phyloP scores from a whole-genome alignment of 1,140 invertebrate genomes.

The Habropoda laboriosa region DNA sequence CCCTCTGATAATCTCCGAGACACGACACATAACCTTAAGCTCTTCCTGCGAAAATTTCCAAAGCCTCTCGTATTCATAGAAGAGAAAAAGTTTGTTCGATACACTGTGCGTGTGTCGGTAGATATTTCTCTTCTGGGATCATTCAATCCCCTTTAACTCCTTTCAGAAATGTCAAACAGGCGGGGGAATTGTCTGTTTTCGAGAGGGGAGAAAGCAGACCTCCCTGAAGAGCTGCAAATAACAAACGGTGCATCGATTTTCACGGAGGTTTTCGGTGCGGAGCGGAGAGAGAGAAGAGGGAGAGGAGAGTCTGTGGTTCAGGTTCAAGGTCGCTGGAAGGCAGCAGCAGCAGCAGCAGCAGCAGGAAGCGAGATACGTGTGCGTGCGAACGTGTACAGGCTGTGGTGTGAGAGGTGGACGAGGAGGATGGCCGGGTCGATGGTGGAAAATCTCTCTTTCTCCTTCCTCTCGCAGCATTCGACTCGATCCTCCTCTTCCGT shows the following conservation, averaged over 20 bases:
- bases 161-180: no score
- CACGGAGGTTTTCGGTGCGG: slow-evolving; percentile 23
- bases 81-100: no score
- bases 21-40: no score
- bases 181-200: no score
- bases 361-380: slow-evolving; percentile 43
- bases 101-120: no score
- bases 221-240: background rate
- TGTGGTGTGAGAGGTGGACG: background rate
- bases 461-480: background rate
- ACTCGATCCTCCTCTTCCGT: background rate
- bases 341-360: no score
- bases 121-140: no score
- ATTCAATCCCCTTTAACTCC: no score
- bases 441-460: slow-evolving; percentile 20
- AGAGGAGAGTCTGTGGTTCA: slow-evolving; percentile 51
- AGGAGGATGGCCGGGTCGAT: slow-evolving; percentile 46
- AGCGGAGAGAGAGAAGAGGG: slow-evolving; percentile 20
- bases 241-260: slow-evolving; percentile 55
- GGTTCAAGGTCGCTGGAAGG: slow-evolving; percentile 67
- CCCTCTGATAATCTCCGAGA: no score
- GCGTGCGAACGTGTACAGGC: background rate
- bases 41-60: no score
- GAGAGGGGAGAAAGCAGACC: background rate
- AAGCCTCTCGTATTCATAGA: no score